phyloP scores from a whole-genome alignment of 2,113 vertebrate species.

The Macroglossus sobrinus region DNA sequence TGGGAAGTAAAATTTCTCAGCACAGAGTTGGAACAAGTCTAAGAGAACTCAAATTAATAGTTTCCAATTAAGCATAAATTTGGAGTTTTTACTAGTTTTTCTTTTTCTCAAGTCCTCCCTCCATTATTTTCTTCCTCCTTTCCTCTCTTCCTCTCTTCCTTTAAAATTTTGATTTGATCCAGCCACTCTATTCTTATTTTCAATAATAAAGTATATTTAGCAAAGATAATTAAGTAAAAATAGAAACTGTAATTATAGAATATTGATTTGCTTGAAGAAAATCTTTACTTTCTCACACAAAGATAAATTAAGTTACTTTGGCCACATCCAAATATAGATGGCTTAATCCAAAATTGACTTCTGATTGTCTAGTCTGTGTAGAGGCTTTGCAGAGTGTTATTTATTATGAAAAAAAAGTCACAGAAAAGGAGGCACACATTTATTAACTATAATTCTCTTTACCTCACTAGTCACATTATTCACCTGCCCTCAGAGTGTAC shows the following conservation, averaged over 20 bases:
- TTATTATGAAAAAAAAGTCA: background rate
- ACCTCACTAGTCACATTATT: background rate
- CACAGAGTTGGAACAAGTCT: background rate
- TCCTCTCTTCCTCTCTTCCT: background rate
- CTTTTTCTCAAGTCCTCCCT: background rate
- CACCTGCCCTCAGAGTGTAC: background rate
- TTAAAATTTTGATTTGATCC: background rate
- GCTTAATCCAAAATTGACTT: background rate
- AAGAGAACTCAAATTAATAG: background rate
- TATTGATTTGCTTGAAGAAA: constrained; percentile 43
- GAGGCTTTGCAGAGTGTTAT: background rate
- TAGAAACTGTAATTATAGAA: background rate
- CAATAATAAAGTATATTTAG: constrained; percentile 41
- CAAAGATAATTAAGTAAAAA: constrained; percentile 29
- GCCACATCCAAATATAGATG: background rate
- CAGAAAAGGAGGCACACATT: background rate
- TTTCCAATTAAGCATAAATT: background rate
- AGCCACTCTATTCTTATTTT: background rate
- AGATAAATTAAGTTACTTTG: background rate
- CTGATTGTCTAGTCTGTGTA: background rate
- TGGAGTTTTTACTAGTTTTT: background rate
- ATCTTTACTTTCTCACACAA: background rate
- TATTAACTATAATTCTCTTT: background rate
- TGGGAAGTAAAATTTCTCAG: background rate
- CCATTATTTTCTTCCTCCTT: background rate